Base-by-base conservation (phyloP, 2,888 invertebrate genomes). In the Chrysomela aeneicollis region DNA sequence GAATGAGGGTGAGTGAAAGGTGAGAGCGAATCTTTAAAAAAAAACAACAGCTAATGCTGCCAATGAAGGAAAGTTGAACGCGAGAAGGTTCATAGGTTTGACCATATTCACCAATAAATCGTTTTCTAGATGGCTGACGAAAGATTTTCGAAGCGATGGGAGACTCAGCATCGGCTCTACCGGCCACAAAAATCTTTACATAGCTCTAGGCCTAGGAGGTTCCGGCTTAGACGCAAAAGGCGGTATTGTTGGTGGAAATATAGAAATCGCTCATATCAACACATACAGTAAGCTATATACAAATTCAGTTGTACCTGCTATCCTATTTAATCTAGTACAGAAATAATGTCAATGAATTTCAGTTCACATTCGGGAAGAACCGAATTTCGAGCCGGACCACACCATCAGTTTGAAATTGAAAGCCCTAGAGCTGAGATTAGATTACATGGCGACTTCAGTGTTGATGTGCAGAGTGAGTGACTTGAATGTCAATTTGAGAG, bases 371-470 rank as follows among this genome's bases (percentile, higher is more conserved):
- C 88, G 91, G 71, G 97, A 97, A 83, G 96, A 96, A 80, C 92
- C 94, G 0, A 93, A 93, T 59, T 89, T 91, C 73, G 94, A 94
- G 82, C 97, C 97, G 0, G 92, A 93, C 75, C 76, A 76, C 53
- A 92, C 91, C 57, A 87, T 93, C 61, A 92, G 94, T 52, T 82
- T 95, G 68, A 89, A 91, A 74, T 86, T 97, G 69, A 89, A 91
- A 76, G 95, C 95, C 12, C 83, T 97, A 55, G 97, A 98, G 83
- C 86, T 95, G 73, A 88, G 97, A 18, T 85, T 98, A 64, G 98
- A 98, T 85, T 98, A 98, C 86, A 98, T 98, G 98, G 97, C 97
- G 67, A 94, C 97, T n/a, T 91, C 94, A 42, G 95, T 95, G 63
- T 85, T 98, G 66, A 93, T 98, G 91, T 92, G 92, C 9, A 86